phyloP scores from a whole-genome alignment of 2,797 vertebrate species.

The Gadopsis marmoratus region DNA sequence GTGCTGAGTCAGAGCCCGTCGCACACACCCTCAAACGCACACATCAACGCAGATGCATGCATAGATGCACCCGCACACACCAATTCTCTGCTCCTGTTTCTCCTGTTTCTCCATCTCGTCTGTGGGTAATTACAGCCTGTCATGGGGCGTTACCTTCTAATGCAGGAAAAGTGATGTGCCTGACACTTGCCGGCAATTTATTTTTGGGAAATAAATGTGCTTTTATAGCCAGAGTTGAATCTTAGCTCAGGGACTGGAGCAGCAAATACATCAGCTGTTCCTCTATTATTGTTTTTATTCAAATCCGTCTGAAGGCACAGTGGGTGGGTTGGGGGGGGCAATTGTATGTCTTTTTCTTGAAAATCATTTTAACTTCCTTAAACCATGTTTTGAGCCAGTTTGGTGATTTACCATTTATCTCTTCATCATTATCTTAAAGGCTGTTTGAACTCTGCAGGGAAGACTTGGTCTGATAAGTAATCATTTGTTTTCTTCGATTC shows the following conservation, averaged over 20 bases:
- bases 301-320: constrained; percentile 17
- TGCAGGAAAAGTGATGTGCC: constrained; percentile 61
- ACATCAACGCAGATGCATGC: constrained; percentile 18
- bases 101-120: constrained; percentile 42
- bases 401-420: constrained; percentile 10
- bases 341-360: constrained; percentile 24
- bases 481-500: constrained; percentile 3
- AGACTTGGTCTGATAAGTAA: constrained; percentile 3
- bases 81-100: constrained; percentile 9
- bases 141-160: constrained; percentile 69
- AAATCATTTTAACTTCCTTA: constrained; percentile 4
- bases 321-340: not conserved
- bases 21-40: constrained; percentile 16
- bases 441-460: constrained; percentile 19
- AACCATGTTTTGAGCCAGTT: constrained; percentile 17
- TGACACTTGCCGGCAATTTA: constrained; percentile 59
- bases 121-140: constrained; percentile 70
- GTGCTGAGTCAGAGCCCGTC: constrained; percentile 77
- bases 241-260: constrained; percentile 17
- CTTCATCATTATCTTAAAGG: constrained; percentile 18
- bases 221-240: constrained; percentile 58
- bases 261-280: constrained; percentile 44
- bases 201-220: constrained; percentile 56
- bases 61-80: constrained; percentile 27
- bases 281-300: constrained; percentile 44